Conservation (phyloP, 2,888 invertebrate genomes). For the Eristalis tenax region DNA sequence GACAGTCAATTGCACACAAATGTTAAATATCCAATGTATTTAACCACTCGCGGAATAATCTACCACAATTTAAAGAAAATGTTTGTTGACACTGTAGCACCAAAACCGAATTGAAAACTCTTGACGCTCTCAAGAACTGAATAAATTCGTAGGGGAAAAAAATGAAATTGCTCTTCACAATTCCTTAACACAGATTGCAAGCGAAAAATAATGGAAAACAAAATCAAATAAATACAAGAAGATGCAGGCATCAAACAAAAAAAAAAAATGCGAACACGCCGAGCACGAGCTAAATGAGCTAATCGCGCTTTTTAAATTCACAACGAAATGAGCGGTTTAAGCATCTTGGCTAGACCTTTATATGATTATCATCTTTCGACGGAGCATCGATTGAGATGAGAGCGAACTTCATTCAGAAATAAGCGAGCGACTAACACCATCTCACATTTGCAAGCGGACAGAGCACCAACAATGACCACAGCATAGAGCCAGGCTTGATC, state of each 20-base stretch:
- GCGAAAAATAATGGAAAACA: neutral
- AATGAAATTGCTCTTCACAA: neutral
- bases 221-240: neutral
- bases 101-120: neutral
- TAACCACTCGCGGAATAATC: neutral
- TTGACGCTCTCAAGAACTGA: neutral
- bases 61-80: neutral
- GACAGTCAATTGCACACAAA: neutral
- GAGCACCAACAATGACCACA: slow-evolving; percentile 39
- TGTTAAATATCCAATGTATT: neutral
- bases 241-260: slow-evolving; percentile 23
- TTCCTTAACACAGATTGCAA: neutral
- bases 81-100: neutral
- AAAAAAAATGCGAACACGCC: slow-evolving; percentile 31
- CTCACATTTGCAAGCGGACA: neutral
- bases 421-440: slow-evolving; percentile 4
- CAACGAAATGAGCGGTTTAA: slow-evolving; percentile 65
- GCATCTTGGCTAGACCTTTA: slow-evolving; percentile 67
- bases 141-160: neutral
- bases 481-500: slow-evolving; percentile 57
- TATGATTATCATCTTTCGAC: slow-evolving; percentile 65
- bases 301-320: slow-evolving; percentile 68
- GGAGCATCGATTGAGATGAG: slow-evolving; percentile 68
- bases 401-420: slow-evolving; percentile 60
- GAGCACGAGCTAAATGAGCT: slow-evolving; percentile 66